phyloP scores from a whole-genome alignment of 2,888 invertebrate species.

The Hemicrepidius hirtus region DNA sequence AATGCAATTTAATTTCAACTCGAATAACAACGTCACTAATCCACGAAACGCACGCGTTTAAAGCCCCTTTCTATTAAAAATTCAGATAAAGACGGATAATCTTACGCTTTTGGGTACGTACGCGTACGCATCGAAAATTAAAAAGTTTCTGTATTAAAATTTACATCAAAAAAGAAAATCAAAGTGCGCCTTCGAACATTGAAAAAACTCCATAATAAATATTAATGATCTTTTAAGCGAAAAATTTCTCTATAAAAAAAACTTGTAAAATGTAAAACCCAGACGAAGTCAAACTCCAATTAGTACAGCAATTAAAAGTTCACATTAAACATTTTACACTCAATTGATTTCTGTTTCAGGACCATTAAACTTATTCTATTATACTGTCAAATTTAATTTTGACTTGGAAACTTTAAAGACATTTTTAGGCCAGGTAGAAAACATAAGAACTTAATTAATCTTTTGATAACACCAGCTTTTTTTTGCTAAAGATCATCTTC shows the following conservation, averaged over 20 bases:
- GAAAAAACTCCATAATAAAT: slow-evolving; percentile 3
- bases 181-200: not conserved
- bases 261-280: not conserved
- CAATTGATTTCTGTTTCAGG: not conserved
- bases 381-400: too few relatives aligned
- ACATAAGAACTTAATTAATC: too few relatives aligned
- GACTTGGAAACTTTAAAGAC: too few relatives aligned
- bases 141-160: slow-evolving; percentile 7
- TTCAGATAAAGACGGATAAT: not conserved
- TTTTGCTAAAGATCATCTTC: too few relatives aligned
- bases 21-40: too few relatives aligned
- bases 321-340: not conserved
- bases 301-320: not conserved
- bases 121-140: not conserved
- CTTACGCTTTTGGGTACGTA: not conserved
- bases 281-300: not conserved
- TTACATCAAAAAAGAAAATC: slow-evolving; percentile 11
- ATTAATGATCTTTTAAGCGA: not conserved
- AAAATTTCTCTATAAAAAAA: not conserved
- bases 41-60: not conserved
- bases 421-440: too few relatives aligned
- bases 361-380: too few relatives aligned
- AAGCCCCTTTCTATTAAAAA: not conserved
- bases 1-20: too few relatives aligned
- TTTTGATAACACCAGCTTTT: too few relatives aligned